phyloP scores from a whole-genome alignment of 2,888 invertebrate genomes.

The Pristionchus exspectatus region DNA sequence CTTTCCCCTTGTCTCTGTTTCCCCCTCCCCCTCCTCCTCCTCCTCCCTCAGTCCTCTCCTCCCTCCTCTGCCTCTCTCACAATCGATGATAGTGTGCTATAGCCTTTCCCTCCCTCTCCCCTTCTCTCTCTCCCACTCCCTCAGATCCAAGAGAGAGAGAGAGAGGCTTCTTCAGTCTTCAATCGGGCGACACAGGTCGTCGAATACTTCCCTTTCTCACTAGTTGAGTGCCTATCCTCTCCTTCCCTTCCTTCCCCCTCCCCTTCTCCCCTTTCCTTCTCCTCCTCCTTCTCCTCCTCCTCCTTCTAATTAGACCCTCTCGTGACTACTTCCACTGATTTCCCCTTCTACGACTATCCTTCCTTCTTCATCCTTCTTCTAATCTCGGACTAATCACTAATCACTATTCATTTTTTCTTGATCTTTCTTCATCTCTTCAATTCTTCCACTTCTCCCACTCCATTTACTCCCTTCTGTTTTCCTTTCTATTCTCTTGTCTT shows the following conservation, averaged over 20 bases:
- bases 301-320: slow-evolving; percentile 50
- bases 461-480: slow-evolving; percentile 14
- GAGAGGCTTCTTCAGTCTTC: background rate
- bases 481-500: slow-evolving; percentile 22
- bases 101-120: slow-evolving; percentile 16
- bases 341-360: background rate
- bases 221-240: slow-evolving; percentile 43
- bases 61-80: slow-evolving; percentile 45
- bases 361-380: slow-evolving; percentile 30
- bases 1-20: background rate
- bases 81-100: slow-evolving; percentile 44
- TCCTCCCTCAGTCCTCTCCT: slow-evolving; percentile 16
- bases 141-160: background rate
- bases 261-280: slow-evolving; percentile 13
- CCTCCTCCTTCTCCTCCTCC: slow-evolving; percentile 45
- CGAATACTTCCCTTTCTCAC: slow-evolving; percentile 34
- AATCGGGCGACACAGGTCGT: background rate
- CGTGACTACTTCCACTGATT: slow-evolving; percentile 42
- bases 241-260: slow-evolving; percentile 18
- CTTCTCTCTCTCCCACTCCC: background rate
- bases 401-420: slow-evolving; percentile 51
- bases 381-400: slow-evolving; percentile 55
- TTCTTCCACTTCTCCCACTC: background rate
- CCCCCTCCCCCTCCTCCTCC: background rate
- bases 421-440: slow-evolving; percentile 41